A percentile compares a stretch with the other conserved stretches of the same genome.
phyloP scores from a whole-genome alignment of 2,113 vertebrate genomes.

The Nymphicus hollandicus region DNA sequence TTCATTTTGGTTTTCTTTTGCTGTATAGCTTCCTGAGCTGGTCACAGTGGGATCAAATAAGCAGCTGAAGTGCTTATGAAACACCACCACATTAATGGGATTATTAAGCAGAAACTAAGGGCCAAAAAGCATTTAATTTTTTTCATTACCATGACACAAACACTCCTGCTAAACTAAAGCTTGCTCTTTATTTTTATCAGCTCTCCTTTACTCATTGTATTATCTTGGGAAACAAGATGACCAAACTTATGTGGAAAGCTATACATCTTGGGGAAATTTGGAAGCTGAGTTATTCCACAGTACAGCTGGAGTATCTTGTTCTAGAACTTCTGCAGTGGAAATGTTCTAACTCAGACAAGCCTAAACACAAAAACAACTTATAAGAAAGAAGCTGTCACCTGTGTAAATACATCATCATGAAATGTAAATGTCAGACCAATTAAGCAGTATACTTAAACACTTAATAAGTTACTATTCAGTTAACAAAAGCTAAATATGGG shows the following conservation, averaged over 20 bases:
- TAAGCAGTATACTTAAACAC: not conserved
- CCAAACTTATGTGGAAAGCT: not conserved
- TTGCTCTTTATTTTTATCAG: not conserved
- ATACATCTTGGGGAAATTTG: not conserved
- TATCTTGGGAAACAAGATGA: not conserved
- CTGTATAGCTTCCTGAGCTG: not conserved
- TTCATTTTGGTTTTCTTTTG: not conserved
- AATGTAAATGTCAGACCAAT: not conserved
- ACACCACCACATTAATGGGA: not conserved
- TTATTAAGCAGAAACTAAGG: not conserved
- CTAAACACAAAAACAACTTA: not conserved
- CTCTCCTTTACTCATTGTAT: not conserved
- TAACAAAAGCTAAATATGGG: not conserved
- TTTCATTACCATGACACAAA: not conserved
- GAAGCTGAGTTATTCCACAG: not conserved
- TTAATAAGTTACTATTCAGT: not conserved
- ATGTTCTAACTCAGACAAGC: not conserved
- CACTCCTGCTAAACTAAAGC: not conserved
- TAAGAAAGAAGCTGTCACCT: not conserved
- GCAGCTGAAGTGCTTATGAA: not conserved
- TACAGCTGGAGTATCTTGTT: not conserved
- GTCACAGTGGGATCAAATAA: not conserved
- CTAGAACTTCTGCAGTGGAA: not conserved
- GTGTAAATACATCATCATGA: not conserved
- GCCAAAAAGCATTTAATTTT: not conserved